phyloP scores from a whole-genome alignment of 2,888 invertebrate species.

The Amiota minor region DNA sequence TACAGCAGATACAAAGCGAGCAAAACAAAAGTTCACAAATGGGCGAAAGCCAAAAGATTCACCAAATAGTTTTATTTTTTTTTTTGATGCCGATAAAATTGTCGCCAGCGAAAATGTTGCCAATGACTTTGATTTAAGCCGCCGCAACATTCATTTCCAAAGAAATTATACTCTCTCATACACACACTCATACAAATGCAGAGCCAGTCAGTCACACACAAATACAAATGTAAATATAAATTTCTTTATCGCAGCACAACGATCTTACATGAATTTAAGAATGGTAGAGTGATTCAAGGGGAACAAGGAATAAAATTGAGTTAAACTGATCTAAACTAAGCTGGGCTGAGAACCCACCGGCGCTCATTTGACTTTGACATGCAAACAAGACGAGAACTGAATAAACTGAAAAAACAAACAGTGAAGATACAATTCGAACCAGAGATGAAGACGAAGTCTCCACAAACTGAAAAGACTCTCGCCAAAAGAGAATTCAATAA shows the following conservation, averaged over 20 bases:
- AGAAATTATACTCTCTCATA: constrained; percentile 55
- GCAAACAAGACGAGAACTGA: constrained; percentile 31
- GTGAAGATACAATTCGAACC: background rate
- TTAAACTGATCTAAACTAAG: background rate
- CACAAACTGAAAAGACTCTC: background rate
- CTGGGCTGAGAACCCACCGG: constrained; percentile 28
- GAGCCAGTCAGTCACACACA: constrained; percentile 10
- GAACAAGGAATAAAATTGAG: background rate
- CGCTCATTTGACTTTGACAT: constrained; percentile 56
- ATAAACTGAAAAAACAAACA: too few relatives aligned
- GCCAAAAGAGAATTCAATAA: constrained; percentile 69
- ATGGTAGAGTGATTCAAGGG: constrained; percentile 22
- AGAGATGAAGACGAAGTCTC: constrained; percentile 5
- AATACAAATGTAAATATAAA: constrained; percentile 37
- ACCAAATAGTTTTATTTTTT: constrained; percentile 63
- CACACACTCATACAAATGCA: constrained; percentile 27
- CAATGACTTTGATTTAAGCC: constrained; percentile 68
- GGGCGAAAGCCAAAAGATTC: constrained; percentile 26
- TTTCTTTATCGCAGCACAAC: constrained; percentile 62
- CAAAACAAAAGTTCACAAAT: background rate
- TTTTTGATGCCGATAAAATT: constrained; percentile 67
- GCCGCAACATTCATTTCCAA: constrained; percentile 65
- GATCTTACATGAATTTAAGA: constrained; percentile 47
- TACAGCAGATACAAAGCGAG: background rate
- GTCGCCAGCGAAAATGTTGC: constrained; percentile 66